These are phyloP conservation scores for Ctenodactylus gundi DNA, from an alignment of 2,113 vertebrate genomes.

Conservation along the genomic window DNA sequence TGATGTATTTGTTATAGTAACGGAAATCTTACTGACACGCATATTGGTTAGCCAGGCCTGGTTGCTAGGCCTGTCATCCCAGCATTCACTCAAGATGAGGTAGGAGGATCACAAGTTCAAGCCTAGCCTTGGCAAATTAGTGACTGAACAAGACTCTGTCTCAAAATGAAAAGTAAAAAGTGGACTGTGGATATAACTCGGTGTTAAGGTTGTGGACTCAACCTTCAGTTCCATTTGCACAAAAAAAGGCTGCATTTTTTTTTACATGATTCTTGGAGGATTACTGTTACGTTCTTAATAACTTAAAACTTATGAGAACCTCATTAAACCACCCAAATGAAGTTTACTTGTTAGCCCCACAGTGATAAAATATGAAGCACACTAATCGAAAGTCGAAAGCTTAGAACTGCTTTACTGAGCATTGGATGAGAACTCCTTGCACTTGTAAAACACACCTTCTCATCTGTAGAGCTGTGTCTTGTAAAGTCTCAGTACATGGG, in stretches of 20 bases:
- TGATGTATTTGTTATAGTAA: background rate
- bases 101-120: too few species aligned
- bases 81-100: too few species aligned
- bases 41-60: too few species aligned
- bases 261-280: background rate
- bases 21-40: background rate
- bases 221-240: too few species aligned
- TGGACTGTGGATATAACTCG: too few species aligned
- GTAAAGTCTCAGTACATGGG: background rate
- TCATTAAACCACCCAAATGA: background rate
- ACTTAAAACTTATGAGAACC: background rate
- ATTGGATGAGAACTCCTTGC: background rate
- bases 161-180: too few species aligned
- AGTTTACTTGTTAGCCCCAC: background rate
- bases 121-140: too few species aligned
- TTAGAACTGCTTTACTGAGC: background rate
- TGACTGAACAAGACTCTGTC: too few species aligned
- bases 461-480: background rate
- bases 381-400: background rate
- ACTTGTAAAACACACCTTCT: background rate
- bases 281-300: background rate
- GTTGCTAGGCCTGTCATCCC: too few species aligned
- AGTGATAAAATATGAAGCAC: background rate
- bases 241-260: background rate
- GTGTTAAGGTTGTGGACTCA: too few species aligned